Percentiles rank a stretch among this genome's conserved stretches.
phyloP scores from a whole-genome alignment of 2,888 invertebrate genomes.

The Drosophila testacea region DNA sequence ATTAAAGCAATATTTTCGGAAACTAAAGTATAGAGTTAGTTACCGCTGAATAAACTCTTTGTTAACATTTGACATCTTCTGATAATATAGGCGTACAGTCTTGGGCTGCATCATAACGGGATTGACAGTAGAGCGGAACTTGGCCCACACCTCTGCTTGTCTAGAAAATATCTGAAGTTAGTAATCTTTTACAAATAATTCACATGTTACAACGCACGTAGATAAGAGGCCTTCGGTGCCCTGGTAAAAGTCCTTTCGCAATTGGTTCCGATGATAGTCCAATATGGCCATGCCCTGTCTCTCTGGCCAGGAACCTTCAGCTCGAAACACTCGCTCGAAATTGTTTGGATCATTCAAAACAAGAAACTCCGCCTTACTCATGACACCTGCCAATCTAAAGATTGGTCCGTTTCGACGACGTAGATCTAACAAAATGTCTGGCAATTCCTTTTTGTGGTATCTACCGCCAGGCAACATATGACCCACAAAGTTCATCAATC shows the following conservation, averaged over 20 bases:
- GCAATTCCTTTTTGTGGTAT: slow-evolving; percentile 1
- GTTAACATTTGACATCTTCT: slow-evolving; percentile 86
- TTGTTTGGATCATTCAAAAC: slow-evolving; percentile 8
- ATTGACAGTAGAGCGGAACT: slow-evolving; percentile 88
- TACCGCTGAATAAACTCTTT: slow-evolving; percentile 74
- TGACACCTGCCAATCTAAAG: slow-evolving; percentile 6
- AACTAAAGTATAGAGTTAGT: background rate
- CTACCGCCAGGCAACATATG: slow-evolving; percentile 13
- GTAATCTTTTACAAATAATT: background rate
- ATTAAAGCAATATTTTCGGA: too few relatives aligned
- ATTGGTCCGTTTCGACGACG: background rate
- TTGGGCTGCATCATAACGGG: slow-evolving; percentile 88
- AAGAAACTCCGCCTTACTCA: slow-evolving; percentile 11
- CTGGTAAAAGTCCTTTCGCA: slow-evolving; percentile 10
- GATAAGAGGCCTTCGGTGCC: slow-evolving; percentile 8
- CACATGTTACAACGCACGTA: background rate
- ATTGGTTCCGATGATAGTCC: too few relatives aligned
- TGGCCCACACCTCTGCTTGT: slow-evolving; percentile 87
- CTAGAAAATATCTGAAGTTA: slow-evolving; percentile 19
- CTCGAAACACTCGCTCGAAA: too few relatives aligned
- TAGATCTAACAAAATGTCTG: slow-evolving; percentile 6
- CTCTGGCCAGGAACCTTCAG: too few relatives aligned
- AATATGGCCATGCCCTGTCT: too few relatives aligned
- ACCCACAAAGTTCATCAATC: background rate
- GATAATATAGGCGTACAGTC: slow-evolving; percentile 86